Evolutionary conservation across 1,140 invertebrate genomes (phyloP), one percentile per base, ranked within the genome.

Genomic region (Drosophila arizonae): DNA sequence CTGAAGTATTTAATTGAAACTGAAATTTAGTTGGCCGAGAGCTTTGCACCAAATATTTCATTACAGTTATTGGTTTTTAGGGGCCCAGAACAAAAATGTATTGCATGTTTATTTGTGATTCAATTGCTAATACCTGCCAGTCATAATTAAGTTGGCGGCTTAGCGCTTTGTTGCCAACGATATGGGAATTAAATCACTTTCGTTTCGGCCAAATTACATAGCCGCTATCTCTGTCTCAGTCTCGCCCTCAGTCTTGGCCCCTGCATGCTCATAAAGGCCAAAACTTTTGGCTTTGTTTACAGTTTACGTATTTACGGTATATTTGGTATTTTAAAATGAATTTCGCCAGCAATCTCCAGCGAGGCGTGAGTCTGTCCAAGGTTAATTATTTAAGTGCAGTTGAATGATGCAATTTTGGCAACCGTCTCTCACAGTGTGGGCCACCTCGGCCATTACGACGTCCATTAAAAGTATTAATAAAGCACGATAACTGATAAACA

Each of bases 401-500:
- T 24, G 1, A 41, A n/a, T 45, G 55, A 43, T 62, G 52, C 60
- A 61, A 55, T 63, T 70, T 45, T 73, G 63, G 62, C 50, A 28
- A 11, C n/a, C 36, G 48, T 70, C 50, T 36, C 46, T 17, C 33
- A 51, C 21, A 17, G 30, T 36, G 15, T 17, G 51, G 28, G 9
- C 28, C 28, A 9, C 24, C 26, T 52, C 24, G 11, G 39, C 65
- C 36, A 60, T 54, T 61, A 50, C 41, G 48, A 69, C 56, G 33
- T 51, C 41, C 52, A 69, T 70, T 70, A n/a, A 50, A 50, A 36
- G 55, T 51, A 63, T 63, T 69, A 56, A 69, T 87, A 75, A 79
- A 79, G 66, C 55, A 52, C 64, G 67, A 87, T 75, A 69, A 72
- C 66, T 72, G 62, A 66, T 73, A 48, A 58, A 39, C 62, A 66